phyloP scores from a whole-genome alignment of 2,113 vertebrate genomes.

The Rattus rattus region DNA sequence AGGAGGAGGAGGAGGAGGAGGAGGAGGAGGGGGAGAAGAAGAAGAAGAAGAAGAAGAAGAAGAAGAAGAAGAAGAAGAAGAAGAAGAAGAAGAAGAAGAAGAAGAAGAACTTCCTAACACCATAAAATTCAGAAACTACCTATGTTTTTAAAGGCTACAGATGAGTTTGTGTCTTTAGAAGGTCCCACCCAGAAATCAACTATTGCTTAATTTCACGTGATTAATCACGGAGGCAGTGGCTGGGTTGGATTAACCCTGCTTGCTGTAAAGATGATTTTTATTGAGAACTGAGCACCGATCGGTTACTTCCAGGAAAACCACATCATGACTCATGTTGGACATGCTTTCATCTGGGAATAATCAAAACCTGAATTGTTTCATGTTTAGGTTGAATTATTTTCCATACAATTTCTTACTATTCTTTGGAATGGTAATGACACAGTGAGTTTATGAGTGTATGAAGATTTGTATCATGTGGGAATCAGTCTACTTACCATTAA shows the following conservation, averaged over 20 bases:
- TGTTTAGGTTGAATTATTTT: slow-evolving; percentile 10
- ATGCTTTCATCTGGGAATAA: slow-evolving; percentile 3
- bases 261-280: background rate
- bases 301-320: slow-evolving; percentile 9
- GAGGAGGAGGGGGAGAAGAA: no score
- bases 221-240: slow-evolving; percentile 30
- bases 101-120: background rate
- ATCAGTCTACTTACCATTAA: slow-evolving; percentile 62
- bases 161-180: slow-evolving; percentile 22
- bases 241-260: slow-evolving; percentile 22
- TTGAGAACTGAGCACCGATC: background rate
- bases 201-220: slow-evolving; percentile 54
- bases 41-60: no score
- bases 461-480: background rate
- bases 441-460: background rate
- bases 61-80: no score
- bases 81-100: no score
- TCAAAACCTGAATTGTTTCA: background rate
- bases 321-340: background rate
- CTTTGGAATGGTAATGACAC: slow-evolving; percentile 9
- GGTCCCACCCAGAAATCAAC: background rate
- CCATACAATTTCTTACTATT: background rate
- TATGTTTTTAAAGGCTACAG: slow-evolving; percentile 3
- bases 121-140: background rate
- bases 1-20: no score